Evolutionary conservation across 35 echinoderm and acorn worm species (phyloP).

Genomic region (Ptychodera flava): DNA sequence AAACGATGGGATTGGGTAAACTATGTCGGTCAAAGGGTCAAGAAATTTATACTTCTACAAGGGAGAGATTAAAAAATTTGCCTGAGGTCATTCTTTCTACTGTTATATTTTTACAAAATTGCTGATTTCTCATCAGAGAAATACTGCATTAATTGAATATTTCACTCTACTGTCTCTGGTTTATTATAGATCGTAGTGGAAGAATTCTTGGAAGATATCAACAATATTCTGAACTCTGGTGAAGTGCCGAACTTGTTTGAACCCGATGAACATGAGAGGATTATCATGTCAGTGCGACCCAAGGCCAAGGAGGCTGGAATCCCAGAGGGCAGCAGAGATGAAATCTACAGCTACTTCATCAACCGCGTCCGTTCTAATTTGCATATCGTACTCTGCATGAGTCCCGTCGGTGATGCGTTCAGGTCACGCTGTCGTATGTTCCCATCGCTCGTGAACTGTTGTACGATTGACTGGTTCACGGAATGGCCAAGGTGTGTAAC

Average conservation of each 20-base stretch:
- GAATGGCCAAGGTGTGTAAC: conserved; percentile 70
- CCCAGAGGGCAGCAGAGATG: conserved; percentile 66
- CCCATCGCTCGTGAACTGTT: conserved; percentile 93
- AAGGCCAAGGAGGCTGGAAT: conserved; percentile 89
- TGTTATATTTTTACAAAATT: no score
- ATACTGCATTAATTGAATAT: no score
- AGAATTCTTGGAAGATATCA: conserved; percentile 97
- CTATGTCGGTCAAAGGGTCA: no score
- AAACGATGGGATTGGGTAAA: no score
- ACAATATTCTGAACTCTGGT: conserved; percentile 98
- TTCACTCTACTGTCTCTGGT: no score
- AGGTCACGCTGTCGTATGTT: conserved; percentile 86
- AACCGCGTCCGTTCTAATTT: conserved; percentile 90
- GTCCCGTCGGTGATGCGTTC: conserved; percentile 90
- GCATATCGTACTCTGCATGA: conserved; percentile 99
- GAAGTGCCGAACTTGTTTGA: conserved; percentile 93
- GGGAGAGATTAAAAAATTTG: no score
- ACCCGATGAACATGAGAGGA: conserved; percentile 82
- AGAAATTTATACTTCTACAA: no score
- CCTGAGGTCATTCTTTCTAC: no score
- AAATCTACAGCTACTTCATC: conserved; percentile 96
- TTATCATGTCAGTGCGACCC: conserved; percentile 68
- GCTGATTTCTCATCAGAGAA: no score
- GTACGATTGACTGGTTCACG: conserved; percentile 96
- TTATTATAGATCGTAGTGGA: conserved; percentile 87